Evolutionary conservation across 2,113 vertebrate species (phyloP), one percentile per base, ranked within the genome.

Genomic region (Rhea americana): DNA sequence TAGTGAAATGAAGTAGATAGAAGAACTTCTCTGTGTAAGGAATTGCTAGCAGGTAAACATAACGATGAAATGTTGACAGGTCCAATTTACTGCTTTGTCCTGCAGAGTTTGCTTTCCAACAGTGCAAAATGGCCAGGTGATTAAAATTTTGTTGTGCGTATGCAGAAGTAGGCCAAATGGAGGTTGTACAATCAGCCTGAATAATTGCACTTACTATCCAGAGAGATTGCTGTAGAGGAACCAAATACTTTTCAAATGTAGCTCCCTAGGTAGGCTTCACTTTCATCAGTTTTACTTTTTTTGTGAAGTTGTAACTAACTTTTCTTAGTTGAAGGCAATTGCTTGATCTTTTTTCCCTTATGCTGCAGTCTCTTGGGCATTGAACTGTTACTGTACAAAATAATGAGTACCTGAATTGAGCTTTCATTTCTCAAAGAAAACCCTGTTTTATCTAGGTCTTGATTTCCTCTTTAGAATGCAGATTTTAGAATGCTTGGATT

Each of bases 111-210:
- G 37, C n/a, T n/a, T 91, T 83, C 7, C 65, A 86, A 41, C 43
- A n/a, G 21, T 47, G 47, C 25, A 78, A 8, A 88, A 39, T 68
- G 43, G 32, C 88, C 48, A 82, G 78, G 75, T 84, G 65, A 90
- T 68, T 13, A 77, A 58, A 24, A 50, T 79, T 74, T 76, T 68
- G 47, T 75, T 51, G 18, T 72, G 50, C 39, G 5, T 51, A 2
- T 21, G 25, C 25, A 81, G 88, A 87, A 91, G n/a, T 90, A 86
- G 80, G 90, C 56, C 90, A 81, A 43, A 7, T 43, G 59, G 37
- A 45, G 43, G 51, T 91, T 90, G 92, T 88, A 80, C 93, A 95
- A 41, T 84, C 90, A 89, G 43, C 80, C 76, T 81, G 88, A 88
- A 90, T 88, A 86, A 86, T 66, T 88, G 73, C 56, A 47, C 61